These are phyloP conservation scores for Lordiphosa collinella DNA, from an alignment of 1,140 invertebrate species.

Conservation along the genomic window DNA sequence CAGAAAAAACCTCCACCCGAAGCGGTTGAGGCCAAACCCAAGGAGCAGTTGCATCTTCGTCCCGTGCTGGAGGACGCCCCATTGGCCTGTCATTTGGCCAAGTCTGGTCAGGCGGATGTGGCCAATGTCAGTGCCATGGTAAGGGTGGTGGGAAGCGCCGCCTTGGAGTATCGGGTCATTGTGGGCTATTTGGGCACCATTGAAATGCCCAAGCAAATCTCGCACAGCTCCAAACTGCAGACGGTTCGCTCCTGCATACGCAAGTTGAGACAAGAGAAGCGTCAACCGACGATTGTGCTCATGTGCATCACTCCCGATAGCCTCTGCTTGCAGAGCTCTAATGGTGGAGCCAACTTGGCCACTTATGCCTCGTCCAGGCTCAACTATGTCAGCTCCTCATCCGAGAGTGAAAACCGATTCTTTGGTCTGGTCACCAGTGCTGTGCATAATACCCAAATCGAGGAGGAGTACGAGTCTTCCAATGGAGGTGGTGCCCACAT, in stretches of 20 bases:
- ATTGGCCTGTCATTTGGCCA: slow-evolving; percentile 18
- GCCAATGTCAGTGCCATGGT: slow-evolving; percentile 79
- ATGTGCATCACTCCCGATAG: slow-evolving; percentile 91
- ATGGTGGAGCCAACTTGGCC: slow-evolving; percentile 83
- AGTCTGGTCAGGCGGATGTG: slow-evolving; percentile 49
- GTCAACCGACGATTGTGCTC: slow-evolving; percentile 91
- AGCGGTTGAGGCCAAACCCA: slow-evolving; percentile 15
- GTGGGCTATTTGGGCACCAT: slow-evolving; percentile 97
- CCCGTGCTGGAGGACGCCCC: slow-evolving; percentile 70
- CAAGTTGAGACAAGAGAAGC: slow-evolving; percentile 92
- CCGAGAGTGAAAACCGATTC: slow-evolving; percentile 93
- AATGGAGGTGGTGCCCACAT: slow-evolving; percentile 41
- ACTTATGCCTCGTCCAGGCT: slow-evolving; percentile 92
- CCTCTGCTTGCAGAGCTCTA: slow-evolving; percentile 87
- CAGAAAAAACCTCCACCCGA: slow-evolving; percentile 59
- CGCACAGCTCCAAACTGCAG: slow-evolving; percentile 87
- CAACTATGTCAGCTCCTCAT: slow-evolving; percentile 93
- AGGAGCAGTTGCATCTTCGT: slow-evolving; percentile 24
- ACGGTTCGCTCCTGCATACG: slow-evolving; percentile 90
- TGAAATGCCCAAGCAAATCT: slow-evolving; percentile 93
- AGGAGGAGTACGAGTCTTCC: slow-evolving; percentile 62
- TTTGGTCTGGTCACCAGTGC: slow-evolving; percentile 95
- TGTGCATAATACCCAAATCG: slow-evolving; percentile 80
- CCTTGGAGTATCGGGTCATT: slow-evolving; percentile 89
- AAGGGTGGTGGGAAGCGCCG: slow-evolving; percentile 80